Base-by-base conservation (phyloP, 2,888 invertebrate genomes). In the Troides aeacus region DNA sequence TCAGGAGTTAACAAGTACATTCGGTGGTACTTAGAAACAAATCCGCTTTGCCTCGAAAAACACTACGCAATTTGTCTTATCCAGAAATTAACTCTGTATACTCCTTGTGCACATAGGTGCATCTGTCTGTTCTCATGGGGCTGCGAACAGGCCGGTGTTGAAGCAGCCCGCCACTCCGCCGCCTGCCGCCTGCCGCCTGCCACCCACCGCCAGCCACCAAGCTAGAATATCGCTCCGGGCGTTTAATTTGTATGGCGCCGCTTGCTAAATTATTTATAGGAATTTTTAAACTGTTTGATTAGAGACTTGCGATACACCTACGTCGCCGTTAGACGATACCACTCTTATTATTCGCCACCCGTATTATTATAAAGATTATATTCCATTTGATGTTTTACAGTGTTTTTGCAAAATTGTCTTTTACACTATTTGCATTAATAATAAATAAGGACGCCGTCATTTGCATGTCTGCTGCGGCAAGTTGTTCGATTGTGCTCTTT, bases 101-200 rank as follows among this genome's bases (percentile, higher is more conserved):
- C 59, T 71, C 68, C 67, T 61, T 7, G 71, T 77, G 76, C 79
- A 78, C 76, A 80, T 73, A 75, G 78, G 78, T 81, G 77, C 91
- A 92, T 88, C 89, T 92, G 92, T 79, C 79, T 74, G 78, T 86
- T 92, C 90, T 83, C 91, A 91, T 79, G 87, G 84, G 82, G 74
- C 81, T 77, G 78, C 77, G 77, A 78, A 81, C 83, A 85, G 86
- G 85, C 81, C 81, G 79, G 79, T 77, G 84, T 82, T 84, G 84
- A 82, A 86, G 83, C 79, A 79, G 39, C 15, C n/a, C 53, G 53
- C 3, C 53, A 15, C n/a, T 24, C n/a, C n/a, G 53, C 53, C 53
- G 77, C 76, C n/a, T 18, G 53, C 18, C 53, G 53, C n/a, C n/a
- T 17, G 53, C 53, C 53, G 77, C 76, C 84, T 80, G 81, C 83